Evolutionary conservation across 1,140 invertebrate genomes (phyloP), one percentile per base, ranked within the genome.

Genomic region (Cydia amplana): DNA sequence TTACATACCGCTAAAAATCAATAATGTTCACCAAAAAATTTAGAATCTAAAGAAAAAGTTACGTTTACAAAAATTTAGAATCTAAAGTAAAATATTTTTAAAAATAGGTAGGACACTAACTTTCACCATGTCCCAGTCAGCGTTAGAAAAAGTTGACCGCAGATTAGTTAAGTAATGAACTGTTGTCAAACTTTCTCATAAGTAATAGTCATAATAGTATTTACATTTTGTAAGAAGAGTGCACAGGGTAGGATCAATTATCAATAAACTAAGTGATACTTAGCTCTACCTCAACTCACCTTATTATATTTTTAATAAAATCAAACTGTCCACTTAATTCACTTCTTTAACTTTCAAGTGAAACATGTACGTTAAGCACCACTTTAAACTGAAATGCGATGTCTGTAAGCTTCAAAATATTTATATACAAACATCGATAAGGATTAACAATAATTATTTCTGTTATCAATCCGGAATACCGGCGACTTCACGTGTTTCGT

Each of bases 341-440:
- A 67, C 64, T 67, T 67, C 36, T 40, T 36, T 14, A 40, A 40
- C 10, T 36, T 10, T 16, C 65, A 40, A 70, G 20, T 20, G 18
- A 40, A 18, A 20, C 16, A 36, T 40, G 32, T 20, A 36, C 32
- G 18, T 14, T 36, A 40, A 36, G 14, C 32, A 40, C 3, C 32
- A 70, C 32, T 70, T 43, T 25, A 40, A 70, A 70, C n/a, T 18
- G 65, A 18, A 70, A 43, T 70, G 65, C 20, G n/a, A 36, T 36
- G 32, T 36, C 65, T 18, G n/a, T 18, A 32, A 36, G 65, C 65
- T 23, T 40, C 40, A 40, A 43, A 70, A 70, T 20, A 43, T 40
- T 70, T 70, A 70, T 70, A 70, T 70, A 70, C 65, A 70, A 70
- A 70, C 36, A 70, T 40, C 18, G 65, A 70, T 36, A 36, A 36